These are phyloP conservation scores for Rhabdomys dilectus DNA, from an alignment of 2,113 vertebrate genomes.

Conservation along the genomic window DNA sequence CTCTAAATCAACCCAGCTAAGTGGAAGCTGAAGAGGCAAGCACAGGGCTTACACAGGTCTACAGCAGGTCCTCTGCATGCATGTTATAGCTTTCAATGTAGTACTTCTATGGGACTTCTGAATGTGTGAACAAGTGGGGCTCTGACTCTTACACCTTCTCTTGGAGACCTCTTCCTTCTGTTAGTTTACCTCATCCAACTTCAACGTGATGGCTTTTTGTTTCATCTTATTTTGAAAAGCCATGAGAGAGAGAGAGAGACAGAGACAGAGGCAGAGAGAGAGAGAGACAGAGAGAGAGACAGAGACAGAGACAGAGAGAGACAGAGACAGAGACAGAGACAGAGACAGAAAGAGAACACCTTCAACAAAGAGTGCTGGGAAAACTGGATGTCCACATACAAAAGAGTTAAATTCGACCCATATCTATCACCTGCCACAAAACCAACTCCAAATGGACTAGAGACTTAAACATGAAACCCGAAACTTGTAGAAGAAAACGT, in stretches of 20 bases:
- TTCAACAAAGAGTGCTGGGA: no score
- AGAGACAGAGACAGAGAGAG: not conserved
- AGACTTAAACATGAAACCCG: not conserved
- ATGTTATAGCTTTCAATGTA: not conserved
- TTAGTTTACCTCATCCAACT: not conserved
- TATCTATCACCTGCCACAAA: no score
- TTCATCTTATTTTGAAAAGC: not conserved
- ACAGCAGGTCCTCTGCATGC: not conserved
- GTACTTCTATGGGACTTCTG: not conserved
- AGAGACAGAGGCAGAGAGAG: no score
- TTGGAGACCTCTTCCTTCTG: not conserved
- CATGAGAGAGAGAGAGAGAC: not conserved
- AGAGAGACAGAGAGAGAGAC: no score
- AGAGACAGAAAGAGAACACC: no score
- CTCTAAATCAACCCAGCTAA: not conserved
- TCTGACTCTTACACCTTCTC: not conserved
- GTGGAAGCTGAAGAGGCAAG: not conserved
- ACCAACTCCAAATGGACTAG: not conserved
- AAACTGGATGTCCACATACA: no score
- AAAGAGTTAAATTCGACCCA: no score
- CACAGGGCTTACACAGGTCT: not conserved
- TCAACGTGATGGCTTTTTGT: not conserved
- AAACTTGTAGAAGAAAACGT: not conserved
- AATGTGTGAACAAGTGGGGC: no score
- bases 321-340: not conserved